phyloP scores from a whole-genome alignment of 1,140 invertebrate species.

The Cylas formicarius region DNA sequence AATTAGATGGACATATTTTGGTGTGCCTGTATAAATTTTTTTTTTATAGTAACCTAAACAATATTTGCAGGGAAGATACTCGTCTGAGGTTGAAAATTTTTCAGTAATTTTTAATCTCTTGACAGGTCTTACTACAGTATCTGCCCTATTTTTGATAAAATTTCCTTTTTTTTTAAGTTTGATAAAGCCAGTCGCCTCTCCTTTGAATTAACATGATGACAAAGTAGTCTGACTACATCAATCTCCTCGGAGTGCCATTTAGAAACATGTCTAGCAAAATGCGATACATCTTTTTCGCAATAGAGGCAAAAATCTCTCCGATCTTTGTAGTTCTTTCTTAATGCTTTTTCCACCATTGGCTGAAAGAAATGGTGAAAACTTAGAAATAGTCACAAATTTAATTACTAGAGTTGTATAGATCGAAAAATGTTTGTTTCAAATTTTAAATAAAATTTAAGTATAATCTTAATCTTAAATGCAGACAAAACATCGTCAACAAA shows the following conservation, averaged over 20 bases:
- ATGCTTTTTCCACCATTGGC: slow-evolving; percentile 8
- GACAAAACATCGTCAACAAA: no score
- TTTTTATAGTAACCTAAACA: slow-evolving; percentile 19
- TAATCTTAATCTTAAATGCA: no score
- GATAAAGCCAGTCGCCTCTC: slow-evolving; percentile 11
- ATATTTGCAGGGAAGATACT: slow-evolving; percentile 17
- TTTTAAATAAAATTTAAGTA: no score
- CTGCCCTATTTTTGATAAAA: slow-evolving; percentile 14
- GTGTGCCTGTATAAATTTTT: slow-evolving; percentile 17
- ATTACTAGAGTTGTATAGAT: no score
- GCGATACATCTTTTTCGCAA: slow-evolving; percentile 21
- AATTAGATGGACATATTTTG: slow-evolving; percentile 16
- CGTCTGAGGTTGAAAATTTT: slow-evolving; percentile 6
- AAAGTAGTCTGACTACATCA: slow-evolving; percentile 7
- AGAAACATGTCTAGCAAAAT: slow-evolving; percentile 17
- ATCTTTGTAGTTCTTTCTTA: slow-evolving; percentile 16
- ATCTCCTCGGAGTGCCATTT: slow-evolving; percentile 10
- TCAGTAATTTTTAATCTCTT: slow-evolving; percentile 13
- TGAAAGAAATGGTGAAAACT: neutral
- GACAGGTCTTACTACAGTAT: slow-evolving; percentile 12
- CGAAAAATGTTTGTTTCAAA: no score
- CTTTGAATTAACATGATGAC: slow-evolving; percentile 9
- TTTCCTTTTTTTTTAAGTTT: slow-evolving; percentile 17
- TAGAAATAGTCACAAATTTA: no score
- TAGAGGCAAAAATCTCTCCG: slow-evolving; percentile 14